phyloP scores from a whole-genome alignment of 2,888 invertebrate genomes.

The Myopa testacea region DNA sequence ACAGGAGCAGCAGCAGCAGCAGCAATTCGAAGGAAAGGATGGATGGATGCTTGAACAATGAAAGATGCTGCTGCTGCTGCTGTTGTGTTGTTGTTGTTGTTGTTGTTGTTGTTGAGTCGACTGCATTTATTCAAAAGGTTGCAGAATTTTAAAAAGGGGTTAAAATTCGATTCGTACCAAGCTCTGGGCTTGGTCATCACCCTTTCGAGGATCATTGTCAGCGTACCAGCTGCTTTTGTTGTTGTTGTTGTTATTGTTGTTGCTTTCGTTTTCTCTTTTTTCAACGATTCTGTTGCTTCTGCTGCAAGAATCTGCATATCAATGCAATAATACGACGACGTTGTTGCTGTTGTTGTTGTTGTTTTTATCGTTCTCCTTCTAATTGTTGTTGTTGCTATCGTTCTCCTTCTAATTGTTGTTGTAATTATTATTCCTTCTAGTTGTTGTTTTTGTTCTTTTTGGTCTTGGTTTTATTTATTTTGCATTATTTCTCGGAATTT shows the following conservation, averaged over 20 bases:
- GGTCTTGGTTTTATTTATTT: no score
- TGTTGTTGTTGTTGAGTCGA: neutral
- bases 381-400: no score
- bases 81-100: neutral
- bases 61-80: conserved; percentile 8
- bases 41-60: conserved; percentile 32
- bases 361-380: no score
- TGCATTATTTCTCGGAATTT: neutral
- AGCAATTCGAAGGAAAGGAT: conserved; percentile 5
- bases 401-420: no score
- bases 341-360: conserved; percentile 4
- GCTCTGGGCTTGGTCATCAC: conserved; percentile 34
- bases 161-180: neutral
- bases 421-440: no score
- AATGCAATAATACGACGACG: conserved; percentile 18
- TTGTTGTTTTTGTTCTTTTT: no score
- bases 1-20: conserved; percentile 2
- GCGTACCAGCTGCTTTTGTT: conserved; percentile 35
- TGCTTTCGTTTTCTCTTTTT: neutral
- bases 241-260: conserved; percentile 39
- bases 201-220: conserved; percentile 37
- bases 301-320: conserved; percentile 38
- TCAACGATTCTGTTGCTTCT: conserved; percentile 25
- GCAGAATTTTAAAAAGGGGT: conserved; percentile 3
- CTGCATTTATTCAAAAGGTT: no score